Base-by-base conservation (phyloP, 2,888 invertebrate genomes). In the Drosophila atripex region DNA sequence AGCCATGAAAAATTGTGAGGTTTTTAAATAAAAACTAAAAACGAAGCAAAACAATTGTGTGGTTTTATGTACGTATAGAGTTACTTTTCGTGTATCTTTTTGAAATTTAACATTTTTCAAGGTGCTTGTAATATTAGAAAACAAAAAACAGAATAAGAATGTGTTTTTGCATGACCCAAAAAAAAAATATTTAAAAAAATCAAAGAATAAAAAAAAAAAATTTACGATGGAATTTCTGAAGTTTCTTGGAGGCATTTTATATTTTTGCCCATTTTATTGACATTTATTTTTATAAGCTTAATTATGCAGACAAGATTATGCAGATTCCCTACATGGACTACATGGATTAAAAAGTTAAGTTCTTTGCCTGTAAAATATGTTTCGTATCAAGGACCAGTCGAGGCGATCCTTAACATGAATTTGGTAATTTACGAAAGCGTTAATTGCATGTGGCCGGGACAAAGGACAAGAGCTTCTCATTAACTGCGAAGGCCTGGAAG, bases 381-480 rank as follows among this genome's bases (percentile, higher is more conserved):
- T 35, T 14, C n/a, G 7, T 32, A 41, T 25, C 43, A 51, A 25
- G 43, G 28, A 50, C 32, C 11, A 35, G 21, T 32, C 51, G 43
- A 30, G 38, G 32, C 55, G 28, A 43, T 63, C 35, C 45, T 64
- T 23, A 50, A 71, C 63, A 58, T 63, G 53, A 53, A 57, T 66
- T 71, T 72, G 46, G 54, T 45, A 64, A 71, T 55, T 71, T 71
- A 54, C 65, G 38, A 65, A 71, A 49, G 69, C 74, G 69, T 76
- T 69, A 75, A 72, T 70, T 70, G 65, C 59, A 59, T 45, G 57
- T 57, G 59, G 18, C 30, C 8, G 7, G 18, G 55, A 55, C 54
- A 66, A 64, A 64, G n/a, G 51, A 3, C 6, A 8, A 21, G 45
- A 11, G 46, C 39, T 23, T 18, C 76, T 68, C 60, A 71, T 77